These are phyloP conservation scores for Dasyornis broadbenti DNA, from an alignment of 2,113 vertebrate genomes.

Conservation along the genomic window DNA sequence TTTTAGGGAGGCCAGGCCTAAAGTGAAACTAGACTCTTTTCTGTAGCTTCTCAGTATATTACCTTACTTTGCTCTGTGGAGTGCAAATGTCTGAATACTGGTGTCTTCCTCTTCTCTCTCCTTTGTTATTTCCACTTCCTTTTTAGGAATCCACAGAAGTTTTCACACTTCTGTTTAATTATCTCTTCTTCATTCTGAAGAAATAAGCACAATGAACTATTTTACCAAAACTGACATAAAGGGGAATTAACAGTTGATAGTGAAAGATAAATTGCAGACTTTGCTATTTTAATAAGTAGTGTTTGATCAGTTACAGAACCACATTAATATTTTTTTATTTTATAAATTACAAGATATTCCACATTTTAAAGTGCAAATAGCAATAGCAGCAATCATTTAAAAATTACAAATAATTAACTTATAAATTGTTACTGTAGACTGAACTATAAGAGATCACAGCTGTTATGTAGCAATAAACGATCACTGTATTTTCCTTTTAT, in stretches of 20 bases:
- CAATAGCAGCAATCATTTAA: background rate
- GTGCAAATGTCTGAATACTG: background rate
- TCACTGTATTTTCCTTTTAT: background rate
- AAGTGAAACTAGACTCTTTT: background rate
- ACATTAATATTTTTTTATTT: constrained; percentile 18
- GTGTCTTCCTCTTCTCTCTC: background rate
- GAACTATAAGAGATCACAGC: background rate
- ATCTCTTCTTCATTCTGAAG: background rate
- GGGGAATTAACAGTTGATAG: background rate
- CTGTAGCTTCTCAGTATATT: background rate
- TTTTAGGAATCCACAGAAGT: background rate
- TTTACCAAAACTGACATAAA: constrained; percentile 3
- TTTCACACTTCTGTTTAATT: background rate
- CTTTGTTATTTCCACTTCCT: background rate
- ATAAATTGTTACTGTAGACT: background rate
- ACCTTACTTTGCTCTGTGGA: background rate
- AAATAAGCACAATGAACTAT: background rate
- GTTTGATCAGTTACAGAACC: constrained; percentile 3
- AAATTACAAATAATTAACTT: background rate
- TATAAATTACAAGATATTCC: background rate
- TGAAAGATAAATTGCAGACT: constrained; percentile 45
- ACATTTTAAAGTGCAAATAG: background rate
- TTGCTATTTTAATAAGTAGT: background rate
- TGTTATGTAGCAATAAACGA: background rate
- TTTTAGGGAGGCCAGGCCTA: background rate